These are phyloP conservation scores for Propithecus deckenii DNA, from an alignment of 2,797 vertebrate species.

Conservation along the genomic window DNA sequence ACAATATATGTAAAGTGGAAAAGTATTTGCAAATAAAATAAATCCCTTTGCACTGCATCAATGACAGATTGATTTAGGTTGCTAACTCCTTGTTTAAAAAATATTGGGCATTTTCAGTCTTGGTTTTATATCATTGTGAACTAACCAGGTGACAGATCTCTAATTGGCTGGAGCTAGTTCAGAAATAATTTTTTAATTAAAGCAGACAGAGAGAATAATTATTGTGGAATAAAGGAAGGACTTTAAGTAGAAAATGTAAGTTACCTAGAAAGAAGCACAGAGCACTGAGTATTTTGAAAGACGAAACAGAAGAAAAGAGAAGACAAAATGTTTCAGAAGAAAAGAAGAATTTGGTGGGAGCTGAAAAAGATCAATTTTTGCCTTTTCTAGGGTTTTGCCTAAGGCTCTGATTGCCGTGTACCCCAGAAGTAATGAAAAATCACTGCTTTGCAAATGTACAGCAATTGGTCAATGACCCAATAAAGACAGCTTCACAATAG, in stretches of 20 bases:
- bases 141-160: neutral
- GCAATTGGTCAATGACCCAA: neutral
- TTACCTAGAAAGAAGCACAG: neutral
- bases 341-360: neutral
- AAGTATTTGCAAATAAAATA: neutral
- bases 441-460: neutral
- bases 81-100: neutral
- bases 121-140: neutral
- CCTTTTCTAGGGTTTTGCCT: neutral
- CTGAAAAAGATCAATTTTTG: neutral
- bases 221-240: neutral
- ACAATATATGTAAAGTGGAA: neutral
- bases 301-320: neutral
- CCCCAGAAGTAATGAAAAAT: neutral
- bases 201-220: neutral
- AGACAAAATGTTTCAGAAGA: neutral
- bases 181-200: neutral
- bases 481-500: conserved; percentile 2
- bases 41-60: neutral
- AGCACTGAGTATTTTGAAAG: neutral
- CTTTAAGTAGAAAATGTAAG: neutral
- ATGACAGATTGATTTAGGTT: neutral
- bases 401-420: neutral
- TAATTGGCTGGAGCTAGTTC: neutral
- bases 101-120: neutral